Evolutionary conservation across 2,113 vertebrate species (phyloP).

Genomic region (Pseudorectes ferrugineus): DNA sequence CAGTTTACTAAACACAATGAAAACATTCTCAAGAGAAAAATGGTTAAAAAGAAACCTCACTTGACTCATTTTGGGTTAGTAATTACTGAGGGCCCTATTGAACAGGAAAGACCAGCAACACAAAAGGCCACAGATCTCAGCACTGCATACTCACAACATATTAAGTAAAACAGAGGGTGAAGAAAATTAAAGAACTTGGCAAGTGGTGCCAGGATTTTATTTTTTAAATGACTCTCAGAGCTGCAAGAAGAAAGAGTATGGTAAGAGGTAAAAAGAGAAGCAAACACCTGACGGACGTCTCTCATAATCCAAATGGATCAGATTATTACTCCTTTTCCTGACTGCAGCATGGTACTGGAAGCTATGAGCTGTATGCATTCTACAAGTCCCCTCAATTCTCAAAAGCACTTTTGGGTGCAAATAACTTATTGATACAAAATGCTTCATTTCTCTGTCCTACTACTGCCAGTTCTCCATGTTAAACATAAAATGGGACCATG

Average conservation of each 20-base stretch:
- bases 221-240: neutral
- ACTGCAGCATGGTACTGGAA: neutral
- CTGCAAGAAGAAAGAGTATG: neutral
- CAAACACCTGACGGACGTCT: neutral
- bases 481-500: neutral
- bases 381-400: neutral
- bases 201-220: neutral
- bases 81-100: constrained; percentile 13
- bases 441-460: neutral
- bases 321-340: neutral
- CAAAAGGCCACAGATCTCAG: constrained; percentile 21
- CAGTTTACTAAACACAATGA: neutral
- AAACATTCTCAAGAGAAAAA: constrained; percentile 33
- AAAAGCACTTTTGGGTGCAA: neutral
- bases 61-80: constrained; percentile 18
- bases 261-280: neutral
- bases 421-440: neutral
- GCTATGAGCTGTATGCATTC: neutral
- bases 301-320: neutral
- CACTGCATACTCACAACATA: neutral
- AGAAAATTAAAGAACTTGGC: neutral
- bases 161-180: neutral
- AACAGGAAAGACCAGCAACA: neutral
- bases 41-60: neutral
- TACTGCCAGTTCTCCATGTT: neutral